Evolutionary conservation across 2,888 invertebrate genomes (phyloP).

Genomic region (Magallana nippona): DNA sequence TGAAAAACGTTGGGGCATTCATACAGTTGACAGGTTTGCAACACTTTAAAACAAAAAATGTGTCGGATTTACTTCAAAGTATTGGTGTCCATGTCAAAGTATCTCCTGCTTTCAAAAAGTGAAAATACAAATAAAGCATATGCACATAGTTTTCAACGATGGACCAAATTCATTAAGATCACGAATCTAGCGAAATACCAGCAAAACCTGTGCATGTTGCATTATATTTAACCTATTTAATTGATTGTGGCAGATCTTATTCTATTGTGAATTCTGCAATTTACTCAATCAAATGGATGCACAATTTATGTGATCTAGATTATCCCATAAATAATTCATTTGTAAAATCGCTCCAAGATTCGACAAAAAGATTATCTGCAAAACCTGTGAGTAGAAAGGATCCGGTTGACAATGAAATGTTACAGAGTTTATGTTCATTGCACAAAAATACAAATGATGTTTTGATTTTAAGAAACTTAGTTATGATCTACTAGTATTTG

Average conservation of each 20-base stretch:
- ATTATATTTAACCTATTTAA: too few relatives aligned
- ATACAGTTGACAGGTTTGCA: constrained; percentile 40
- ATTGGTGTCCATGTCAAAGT: too few relatives aligned
- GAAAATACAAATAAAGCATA: too few relatives aligned
- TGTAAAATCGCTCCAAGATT: constrained; percentile 42
- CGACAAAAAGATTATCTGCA: constrained; percentile 43
- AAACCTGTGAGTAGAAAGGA: constrained; percentile 49
- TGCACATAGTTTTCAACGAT: constrained; percentile 30
- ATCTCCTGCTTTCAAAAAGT: too few relatives aligned
- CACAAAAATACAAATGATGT: too few relatives aligned
- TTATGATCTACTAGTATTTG: too few relatives aligned
- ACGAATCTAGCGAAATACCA: constrained; percentile 25
- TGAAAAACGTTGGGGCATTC: too few relatives aligned
- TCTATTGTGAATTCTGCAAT: constrained; percentile 41
- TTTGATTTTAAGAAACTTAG: too few relatives aligned
- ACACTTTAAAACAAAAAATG: constrained; percentile 40
- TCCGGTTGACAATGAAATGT: constrained; percentile 40
- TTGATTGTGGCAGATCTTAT: too few relatives aligned
- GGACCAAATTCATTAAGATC: constrained; percentile 38
- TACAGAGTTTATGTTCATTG: too few relatives aligned
- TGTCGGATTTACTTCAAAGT: constrained; percentile 34
- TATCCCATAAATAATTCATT: constrained; percentile 48
- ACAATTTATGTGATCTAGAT: constrained; percentile 22
- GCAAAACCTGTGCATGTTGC: too few relatives aligned
- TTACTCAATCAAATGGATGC: constrained; percentile 53